phyloP scores from a whole-genome alignment of 2,888 invertebrate species.

The Podabrus alpinus region DNA sequence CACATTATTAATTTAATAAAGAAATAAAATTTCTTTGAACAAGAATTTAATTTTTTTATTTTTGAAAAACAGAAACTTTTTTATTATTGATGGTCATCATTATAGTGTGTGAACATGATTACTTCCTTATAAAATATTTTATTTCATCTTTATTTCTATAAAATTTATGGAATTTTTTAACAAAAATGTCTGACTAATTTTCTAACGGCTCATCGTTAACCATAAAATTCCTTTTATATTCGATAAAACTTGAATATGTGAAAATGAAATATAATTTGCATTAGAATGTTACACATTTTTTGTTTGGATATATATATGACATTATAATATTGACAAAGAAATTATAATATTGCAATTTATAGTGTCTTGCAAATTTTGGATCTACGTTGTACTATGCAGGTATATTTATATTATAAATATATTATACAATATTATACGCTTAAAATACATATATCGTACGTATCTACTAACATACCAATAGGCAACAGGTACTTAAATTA shows the following conservation, averaged over 20 bases:
- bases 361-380: neutral
- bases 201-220: neutral
- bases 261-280: neutral
- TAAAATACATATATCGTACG: no score
- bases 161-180: neutral
- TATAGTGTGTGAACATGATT: neutral
- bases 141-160: neutral
- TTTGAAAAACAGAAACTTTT: neutral
- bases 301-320: neutral
- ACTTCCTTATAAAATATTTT: neutral
- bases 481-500: no score
- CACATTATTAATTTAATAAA: neutral
- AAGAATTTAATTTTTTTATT: neutral
- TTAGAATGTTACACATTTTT: neutral
- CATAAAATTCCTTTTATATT: neutral
- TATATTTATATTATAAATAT: no score
- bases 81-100: neutral
- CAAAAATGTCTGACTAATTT: neutral
- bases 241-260: neutral
- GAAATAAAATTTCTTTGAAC: neutral
- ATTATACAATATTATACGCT: no score
- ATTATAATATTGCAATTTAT: neutral
- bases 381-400: neutral
- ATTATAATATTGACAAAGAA: neutral
- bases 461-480: no score